Percentiles rank a stretch among this genome's conserved stretches.
Evolutionary conservation across 2,888 invertebrate genomes (phyloP).

Genomic region (Drosophila siamana): DNA sequence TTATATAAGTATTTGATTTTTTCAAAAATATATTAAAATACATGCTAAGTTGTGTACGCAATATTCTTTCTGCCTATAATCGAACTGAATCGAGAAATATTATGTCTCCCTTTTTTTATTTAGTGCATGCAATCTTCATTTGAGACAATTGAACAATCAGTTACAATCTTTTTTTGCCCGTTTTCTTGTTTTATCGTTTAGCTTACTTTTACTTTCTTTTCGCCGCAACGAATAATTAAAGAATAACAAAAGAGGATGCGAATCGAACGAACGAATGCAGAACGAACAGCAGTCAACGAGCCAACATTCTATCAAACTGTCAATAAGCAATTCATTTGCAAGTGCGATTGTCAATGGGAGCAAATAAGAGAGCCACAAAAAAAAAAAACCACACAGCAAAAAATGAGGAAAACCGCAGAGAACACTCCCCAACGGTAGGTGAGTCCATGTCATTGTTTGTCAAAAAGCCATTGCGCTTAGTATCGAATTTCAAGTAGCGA

Average conservation of each 20-base stretch:
- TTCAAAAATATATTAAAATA: too few relatives aligned
- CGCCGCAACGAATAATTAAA: slow-evolving; percentile 64
- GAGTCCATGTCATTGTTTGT: slow-evolving; percentile 77
- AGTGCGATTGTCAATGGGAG: slow-evolving; percentile 65
- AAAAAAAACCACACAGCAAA: slow-evolving; percentile 26
- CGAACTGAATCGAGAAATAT: neutral
- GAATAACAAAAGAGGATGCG: slow-evolving; percentile 68
- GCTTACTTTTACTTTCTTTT: slow-evolving; percentile 29
- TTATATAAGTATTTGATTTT: too few relatives aligned
- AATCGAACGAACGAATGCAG: slow-evolving; percentile 15
- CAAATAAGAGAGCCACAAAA: slow-evolving; percentile 28
- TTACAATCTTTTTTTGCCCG: neutral
- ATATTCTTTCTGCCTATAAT: too few relatives aligned
- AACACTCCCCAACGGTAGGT: slow-evolving; percentile 62
- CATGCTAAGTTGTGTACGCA: too few relatives aligned
- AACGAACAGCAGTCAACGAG: slow-evolving; percentile 52
- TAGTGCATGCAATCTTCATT: neutral
- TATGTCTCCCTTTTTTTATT: neutral
- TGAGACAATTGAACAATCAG: slow-evolving; percentile 8
- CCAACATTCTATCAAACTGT: slow-evolving; percentile 78
- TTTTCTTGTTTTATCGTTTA: slow-evolving; percentile 9
- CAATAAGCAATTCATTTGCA: slow-evolving; percentile 82
- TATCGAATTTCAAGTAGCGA: slow-evolving; percentile 67
- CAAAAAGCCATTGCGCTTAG: slow-evolving; percentile 76
- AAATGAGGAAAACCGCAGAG: slow-evolving; percentile 37